A percentile compares a stretch with the other conserved stretches of the same genome.
Evolutionary conservation across 1,140 invertebrate genomes (phyloP).

Genomic region (Drosophila jambulina): DNA sequence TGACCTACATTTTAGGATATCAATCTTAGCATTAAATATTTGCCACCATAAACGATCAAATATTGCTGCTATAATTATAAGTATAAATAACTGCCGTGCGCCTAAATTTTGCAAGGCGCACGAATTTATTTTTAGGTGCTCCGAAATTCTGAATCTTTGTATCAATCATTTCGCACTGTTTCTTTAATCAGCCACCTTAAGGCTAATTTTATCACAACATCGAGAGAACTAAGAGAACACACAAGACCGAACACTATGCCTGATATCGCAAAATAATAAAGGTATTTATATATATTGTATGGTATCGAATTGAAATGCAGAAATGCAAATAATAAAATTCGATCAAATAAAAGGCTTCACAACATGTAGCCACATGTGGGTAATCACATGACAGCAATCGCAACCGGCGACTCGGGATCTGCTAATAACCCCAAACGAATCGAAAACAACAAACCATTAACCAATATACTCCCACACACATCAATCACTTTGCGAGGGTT

Average conservation of each 20-base stretch:
- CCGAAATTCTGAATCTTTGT: conserved; percentile 23
- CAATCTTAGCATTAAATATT: conserved; percentile 3
- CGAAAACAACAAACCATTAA: conserved; percentile 37
- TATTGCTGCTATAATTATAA: conserved; percentile 10
- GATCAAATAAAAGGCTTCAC: conserved; percentile 2
- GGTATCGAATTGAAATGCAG: not conserved
- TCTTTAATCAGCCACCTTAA: not conserved
- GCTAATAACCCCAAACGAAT: conserved; percentile 13
- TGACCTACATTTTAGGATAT: conserved; percentile 1
- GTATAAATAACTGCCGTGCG: conserved; percentile 16
- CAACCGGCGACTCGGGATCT: conserved; percentile 15
- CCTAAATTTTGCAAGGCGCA: conserved; percentile 16
- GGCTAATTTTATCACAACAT: conserved; percentile 7
- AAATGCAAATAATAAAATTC: conserved; percentile 16
- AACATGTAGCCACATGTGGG: conserved; percentile 3
- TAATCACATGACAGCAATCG: conserved; percentile 23
- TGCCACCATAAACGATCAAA: conserved; percentile 9
- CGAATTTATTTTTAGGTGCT: conserved; percentile 34
- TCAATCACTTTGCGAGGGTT: conserved; percentile 20
- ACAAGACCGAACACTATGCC: not conserved
- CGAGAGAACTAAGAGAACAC: not conserved
- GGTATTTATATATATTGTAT: not conserved
- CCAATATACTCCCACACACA: conserved; percentile 27
- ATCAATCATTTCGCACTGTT: conserved; percentile 25
- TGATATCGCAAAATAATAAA: not conserved